Evolutionary conservation across 2,888 invertebrate species (phyloP).

Genomic region (Heteropelma amictum): DNA sequence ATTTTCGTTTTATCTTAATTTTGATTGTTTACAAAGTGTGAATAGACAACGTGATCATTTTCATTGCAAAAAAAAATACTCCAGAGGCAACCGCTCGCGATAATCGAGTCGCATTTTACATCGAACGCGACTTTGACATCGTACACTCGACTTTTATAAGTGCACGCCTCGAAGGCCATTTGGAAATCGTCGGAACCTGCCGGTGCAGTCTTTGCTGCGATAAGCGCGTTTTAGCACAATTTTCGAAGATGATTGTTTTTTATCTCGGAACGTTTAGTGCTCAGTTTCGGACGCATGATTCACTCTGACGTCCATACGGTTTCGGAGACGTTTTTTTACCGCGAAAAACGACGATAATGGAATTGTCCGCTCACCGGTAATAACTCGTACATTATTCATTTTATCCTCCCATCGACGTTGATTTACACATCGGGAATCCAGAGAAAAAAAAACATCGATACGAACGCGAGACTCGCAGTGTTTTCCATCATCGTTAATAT

Average conservation of each 20-base stretch:
- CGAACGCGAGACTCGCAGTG: neutral
- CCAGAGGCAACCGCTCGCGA: too few species aligned
- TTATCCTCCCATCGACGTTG: neutral
- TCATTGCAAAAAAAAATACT: too few species aligned
- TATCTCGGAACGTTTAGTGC: too few species aligned
- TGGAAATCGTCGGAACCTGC: neutral
- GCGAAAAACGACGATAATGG: neutral
- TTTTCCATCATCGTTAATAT: neutral
- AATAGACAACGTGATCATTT: too few species aligned
- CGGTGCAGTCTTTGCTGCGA: neutral
- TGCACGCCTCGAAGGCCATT: neutral
- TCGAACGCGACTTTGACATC: slow-evolving; percentile 17
- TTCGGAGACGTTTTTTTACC: neutral
- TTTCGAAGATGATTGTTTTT: neutral
- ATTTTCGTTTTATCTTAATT: too few species aligned
- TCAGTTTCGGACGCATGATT: too few species aligned
- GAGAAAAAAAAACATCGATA: slow-evolving; percentile 10
- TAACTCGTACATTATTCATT: slow-evolving; percentile 17
- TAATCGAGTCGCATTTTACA: neutral
- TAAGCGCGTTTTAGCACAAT: neutral
- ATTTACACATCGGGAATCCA: slow-evolving; percentile 1
- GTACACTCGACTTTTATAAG: neutral
- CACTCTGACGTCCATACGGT: neutral
- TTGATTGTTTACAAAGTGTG: too few species aligned
- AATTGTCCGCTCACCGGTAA: slow-evolving; percentile 1